These are phyloP conservation scores for Leucosticte australis DNA, from an alignment of 2,113 vertebrate genomes.

Conservation along the genomic window DNA sequence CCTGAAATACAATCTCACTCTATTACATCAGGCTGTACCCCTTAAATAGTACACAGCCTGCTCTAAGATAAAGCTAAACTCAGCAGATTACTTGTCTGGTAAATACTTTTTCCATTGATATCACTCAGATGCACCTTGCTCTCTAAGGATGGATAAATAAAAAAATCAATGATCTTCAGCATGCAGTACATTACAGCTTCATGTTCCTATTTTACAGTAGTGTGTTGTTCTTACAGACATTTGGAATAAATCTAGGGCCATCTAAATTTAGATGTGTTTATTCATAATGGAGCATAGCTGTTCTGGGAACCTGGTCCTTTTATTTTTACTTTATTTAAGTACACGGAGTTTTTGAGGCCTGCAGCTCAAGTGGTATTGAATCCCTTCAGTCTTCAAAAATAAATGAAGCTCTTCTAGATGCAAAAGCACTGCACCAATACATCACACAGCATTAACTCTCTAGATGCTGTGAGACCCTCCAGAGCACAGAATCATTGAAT, in stretches of 20 bases:
- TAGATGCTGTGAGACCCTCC: background rate
- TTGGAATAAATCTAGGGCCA: slow-evolving; percentile 13
- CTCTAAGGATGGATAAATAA: background rate
- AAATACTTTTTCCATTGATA: background rate
- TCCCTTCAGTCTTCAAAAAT: slow-evolving; percentile 21
- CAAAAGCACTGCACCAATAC: background rate
- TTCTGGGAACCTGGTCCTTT: slow-evolving; percentile 6
- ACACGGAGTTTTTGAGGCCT: background rate
- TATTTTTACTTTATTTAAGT: slow-evolving; percentile 16
- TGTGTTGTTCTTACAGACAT: slow-evolving; percentile 24
- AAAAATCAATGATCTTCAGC: slow-evolving; percentile 4
- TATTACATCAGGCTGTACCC: background rate
- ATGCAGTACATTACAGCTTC: slow-evolving; percentile 10
- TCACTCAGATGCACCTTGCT: slow-evolving; percentile 10
- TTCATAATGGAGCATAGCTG: background rate
- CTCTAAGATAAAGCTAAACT: background rate
- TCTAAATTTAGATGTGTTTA: slow-evolving; percentile 66
- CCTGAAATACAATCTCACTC: background rate
- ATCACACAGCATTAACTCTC: background rate
- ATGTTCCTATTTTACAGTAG: slow-evolving; percentile 12
- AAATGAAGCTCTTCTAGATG: background rate
- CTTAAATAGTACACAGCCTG: background rate
- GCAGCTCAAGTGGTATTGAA: background rate
- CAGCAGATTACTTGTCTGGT: background rate
- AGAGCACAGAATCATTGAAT: background rate